phyloP scores from a whole-genome alignment of 2,113 vertebrate genomes.

The Vidua chalybeata region DNA sequence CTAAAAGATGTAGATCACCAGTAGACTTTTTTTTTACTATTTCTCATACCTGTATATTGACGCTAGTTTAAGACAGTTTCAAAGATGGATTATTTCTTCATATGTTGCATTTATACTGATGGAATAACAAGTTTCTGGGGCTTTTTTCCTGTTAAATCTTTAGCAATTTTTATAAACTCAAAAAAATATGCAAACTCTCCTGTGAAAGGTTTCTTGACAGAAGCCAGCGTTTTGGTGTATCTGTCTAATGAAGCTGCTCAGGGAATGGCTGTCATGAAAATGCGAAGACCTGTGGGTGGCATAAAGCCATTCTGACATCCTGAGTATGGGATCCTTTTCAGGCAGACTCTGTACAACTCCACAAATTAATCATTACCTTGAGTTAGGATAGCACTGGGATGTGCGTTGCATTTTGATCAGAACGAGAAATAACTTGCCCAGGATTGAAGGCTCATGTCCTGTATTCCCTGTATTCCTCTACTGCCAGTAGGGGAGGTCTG shows the following conservation, averaged over 20 bases:
- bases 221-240: background rate
- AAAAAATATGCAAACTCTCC: background rate
- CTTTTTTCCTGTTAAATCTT: background rate
- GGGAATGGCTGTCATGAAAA: constrained; percentile 20
- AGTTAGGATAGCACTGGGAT: background rate
- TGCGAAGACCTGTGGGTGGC: background rate
- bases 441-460: background rate
- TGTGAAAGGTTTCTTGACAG: background rate
- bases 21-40: background rate
- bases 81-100: background rate
- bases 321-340: background rate
- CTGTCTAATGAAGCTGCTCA: background rate
- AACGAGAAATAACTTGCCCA: background rate
- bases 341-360: background rate
- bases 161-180: background rate
- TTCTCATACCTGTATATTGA: background rate
- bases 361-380: background rate
- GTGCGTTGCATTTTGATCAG: background rate
- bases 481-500: background rate
- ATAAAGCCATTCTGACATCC: background rate
- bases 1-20: background rate
- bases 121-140: background rate
- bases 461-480: background rate
- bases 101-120: background rate
- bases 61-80: background rate